phyloP scores from a whole-genome alignment of 1,140 invertebrate genomes.

The Coptotermes formosanus region DNA sequence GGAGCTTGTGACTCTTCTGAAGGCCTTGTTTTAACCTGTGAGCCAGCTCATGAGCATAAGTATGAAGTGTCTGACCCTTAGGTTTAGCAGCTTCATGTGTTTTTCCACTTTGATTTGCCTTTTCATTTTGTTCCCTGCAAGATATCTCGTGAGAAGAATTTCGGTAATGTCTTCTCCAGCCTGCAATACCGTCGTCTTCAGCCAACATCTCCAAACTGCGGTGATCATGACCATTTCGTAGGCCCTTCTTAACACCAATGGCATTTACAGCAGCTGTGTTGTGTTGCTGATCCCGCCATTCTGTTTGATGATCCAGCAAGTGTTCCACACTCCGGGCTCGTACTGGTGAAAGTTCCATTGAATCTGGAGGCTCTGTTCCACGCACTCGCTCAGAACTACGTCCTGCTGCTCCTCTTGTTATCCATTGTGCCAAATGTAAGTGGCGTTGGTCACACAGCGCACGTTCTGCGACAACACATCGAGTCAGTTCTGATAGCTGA shows the following conservation, averaged over 20 bases:
- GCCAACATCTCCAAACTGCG: conserved; percentile 17
- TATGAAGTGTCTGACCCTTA: not conserved
- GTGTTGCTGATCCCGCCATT: not conserved
- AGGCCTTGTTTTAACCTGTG: not conserved
- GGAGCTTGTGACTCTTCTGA: not conserved
- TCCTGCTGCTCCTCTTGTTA: conserved; percentile 43
- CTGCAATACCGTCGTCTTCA: not conserved
- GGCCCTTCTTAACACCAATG: not conserved
- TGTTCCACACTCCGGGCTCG: conserved; percentile 35
- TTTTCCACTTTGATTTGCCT: not conserved
- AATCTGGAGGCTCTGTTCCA: conserved; percentile 57
- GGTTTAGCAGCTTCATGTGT: not conserved
- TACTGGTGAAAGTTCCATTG: conserved; percentile 42
- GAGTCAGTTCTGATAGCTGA: conserved; percentile 70
- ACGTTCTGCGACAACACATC: conserved; percentile 62
- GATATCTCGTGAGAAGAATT: not conserved
- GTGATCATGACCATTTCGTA: not conserved
- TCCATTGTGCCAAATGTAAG: conserved; percentile 66
- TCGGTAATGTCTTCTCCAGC: not conserved
- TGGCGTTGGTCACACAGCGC: conserved; percentile 63
- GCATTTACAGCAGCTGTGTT: not conserved
- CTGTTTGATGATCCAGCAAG: conserved; percentile 20
- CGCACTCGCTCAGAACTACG: conserved; percentile 47
- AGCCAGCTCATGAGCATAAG: conserved; percentile 1
- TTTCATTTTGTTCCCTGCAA: not conserved